These are phyloP conservation scores for Papilio gigon DNA, from an alignment of 2,888 invertebrate genomes.

Conservation along the genomic window DNA sequence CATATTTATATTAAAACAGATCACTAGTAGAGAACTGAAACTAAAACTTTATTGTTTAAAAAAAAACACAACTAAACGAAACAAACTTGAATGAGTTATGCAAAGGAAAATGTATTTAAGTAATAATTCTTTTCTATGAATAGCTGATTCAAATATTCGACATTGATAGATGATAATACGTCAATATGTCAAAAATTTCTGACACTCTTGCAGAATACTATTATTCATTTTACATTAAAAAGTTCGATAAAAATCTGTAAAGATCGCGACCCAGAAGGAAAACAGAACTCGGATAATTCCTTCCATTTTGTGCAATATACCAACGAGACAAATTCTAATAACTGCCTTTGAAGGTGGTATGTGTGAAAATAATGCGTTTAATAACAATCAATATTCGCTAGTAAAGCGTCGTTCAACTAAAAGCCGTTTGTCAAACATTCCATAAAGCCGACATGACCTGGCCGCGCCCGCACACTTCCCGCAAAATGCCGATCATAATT, in stretches of 20 bases:
- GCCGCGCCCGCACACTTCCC: conserved; percentile 49
- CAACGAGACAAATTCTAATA: not conserved
- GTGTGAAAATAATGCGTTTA: conserved; percentile 3
- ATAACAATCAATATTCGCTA: not conserved
- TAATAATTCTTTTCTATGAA: not conserved
- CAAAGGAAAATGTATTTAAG: not conserved
- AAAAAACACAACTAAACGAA: no score
- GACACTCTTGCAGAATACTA: no score
- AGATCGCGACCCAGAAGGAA: no score
- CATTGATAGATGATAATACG: not conserved
- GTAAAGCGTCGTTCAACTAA: conserved; percentile 16
- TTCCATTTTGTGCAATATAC: not conserved
- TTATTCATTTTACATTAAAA: no score
- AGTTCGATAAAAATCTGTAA: no score
- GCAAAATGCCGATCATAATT: conserved; percentile 68
- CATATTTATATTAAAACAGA: not conserved
- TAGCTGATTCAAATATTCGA: not conserved
- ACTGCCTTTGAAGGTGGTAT: not conserved
- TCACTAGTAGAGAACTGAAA: not conserved
- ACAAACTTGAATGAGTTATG: not conserved
- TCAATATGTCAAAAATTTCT: not conserved
- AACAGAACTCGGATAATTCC: no score
- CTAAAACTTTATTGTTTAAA: not conserved
- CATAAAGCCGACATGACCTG: conserved; percentile 30
- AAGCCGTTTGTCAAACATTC: conserved; percentile 27